Evolutionary conservation across 53 echinoderm and acorn worm species (phyloP).

Genomic region (Echinometra lucunter): DNA sequence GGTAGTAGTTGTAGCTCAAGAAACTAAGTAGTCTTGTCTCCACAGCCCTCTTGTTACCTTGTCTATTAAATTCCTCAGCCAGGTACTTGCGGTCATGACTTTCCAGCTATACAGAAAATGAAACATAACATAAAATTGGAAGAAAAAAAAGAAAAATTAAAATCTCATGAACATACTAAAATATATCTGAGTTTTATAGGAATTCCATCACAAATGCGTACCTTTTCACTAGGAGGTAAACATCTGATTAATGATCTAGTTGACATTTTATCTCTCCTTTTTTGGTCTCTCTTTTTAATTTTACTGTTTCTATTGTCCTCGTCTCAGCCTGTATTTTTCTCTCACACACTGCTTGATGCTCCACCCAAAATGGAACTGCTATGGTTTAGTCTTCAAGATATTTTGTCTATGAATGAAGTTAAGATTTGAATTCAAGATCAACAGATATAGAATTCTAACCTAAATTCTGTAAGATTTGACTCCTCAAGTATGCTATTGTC

Average conservation of each 20-base stretch:
- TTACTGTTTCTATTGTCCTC: background rate
- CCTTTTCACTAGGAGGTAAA: background rate
- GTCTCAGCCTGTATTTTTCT: background rate
- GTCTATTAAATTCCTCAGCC: slow-evolving; percentile 78
- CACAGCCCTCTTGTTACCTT: slow-evolving; percentile 87
- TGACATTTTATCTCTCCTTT: background rate
- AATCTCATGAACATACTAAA: background rate
- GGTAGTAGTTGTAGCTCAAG: slow-evolving; percentile 98
- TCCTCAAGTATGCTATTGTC: background rate
- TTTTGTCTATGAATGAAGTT: too few relatives aligned
- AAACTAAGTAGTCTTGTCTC: slow-evolving; percentile 97
- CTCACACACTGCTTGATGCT: background rate
- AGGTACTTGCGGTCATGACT: slow-evolving; percentile 91
- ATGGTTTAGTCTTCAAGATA: too few relatives aligned
- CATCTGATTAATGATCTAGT: background rate
- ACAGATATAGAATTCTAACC: background rate
- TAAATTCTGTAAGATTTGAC: background rate
- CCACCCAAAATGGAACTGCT: background rate
- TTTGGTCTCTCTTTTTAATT: too few relatives aligned
- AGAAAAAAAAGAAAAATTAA: background rate
- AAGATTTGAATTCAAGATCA: background rate
- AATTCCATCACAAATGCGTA: background rate
- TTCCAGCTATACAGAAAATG: slow-evolving; percentile 78
- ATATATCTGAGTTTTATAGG: background rate
- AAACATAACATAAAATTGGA: too few relatives aligned